These are phyloP conservation scores for Barbus barbus DNA, from an alignment of 2,113 vertebrate species.

Conservation along the genomic window DNA sequence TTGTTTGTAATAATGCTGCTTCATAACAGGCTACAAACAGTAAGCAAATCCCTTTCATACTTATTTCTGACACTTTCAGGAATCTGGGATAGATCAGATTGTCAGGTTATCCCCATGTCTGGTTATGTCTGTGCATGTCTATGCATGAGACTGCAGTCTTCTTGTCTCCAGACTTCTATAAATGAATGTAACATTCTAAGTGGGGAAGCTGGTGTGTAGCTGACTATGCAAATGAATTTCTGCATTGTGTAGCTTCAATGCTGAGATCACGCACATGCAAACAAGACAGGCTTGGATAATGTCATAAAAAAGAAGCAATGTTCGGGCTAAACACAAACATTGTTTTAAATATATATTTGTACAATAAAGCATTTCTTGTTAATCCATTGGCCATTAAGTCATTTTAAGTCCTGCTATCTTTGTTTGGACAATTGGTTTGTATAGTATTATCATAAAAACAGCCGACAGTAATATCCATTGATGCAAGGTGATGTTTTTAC, in stretches of 20 bases:
- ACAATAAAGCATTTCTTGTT: not conserved
- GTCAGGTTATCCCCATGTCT: not conserved
- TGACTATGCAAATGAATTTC: not conserved
- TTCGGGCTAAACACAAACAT: no score
- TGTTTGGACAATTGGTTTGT: no score
- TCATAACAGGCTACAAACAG: constrained; percentile 6
- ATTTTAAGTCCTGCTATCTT: not conserved
- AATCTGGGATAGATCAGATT: not conserved
- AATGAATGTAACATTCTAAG: not conserved
- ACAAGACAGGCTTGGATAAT: not conserved
- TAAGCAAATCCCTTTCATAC: not conserved
- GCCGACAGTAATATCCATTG: no score
- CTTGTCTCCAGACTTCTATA: not conserved
- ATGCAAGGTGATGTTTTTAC: no score
- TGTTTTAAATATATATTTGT: no score
- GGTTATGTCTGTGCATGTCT: not conserved
- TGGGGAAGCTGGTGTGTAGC: not conserved
- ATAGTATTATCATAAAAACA: no score
- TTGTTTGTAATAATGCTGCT: constrained; percentile 2
- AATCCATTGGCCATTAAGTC: not conserved
- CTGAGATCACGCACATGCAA: not conserved
- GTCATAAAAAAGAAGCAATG: not conserved
- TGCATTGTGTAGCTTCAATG: not conserved
- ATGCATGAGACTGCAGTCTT: not conserved
- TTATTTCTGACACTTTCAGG: not conserved